A percentile compares a stretch with the other conserved stretches of the same genome.
Evolutionary conservation across 1,140 invertebrate species (phyloP).

Genomic region (Eufriesea mexicana): DNA sequence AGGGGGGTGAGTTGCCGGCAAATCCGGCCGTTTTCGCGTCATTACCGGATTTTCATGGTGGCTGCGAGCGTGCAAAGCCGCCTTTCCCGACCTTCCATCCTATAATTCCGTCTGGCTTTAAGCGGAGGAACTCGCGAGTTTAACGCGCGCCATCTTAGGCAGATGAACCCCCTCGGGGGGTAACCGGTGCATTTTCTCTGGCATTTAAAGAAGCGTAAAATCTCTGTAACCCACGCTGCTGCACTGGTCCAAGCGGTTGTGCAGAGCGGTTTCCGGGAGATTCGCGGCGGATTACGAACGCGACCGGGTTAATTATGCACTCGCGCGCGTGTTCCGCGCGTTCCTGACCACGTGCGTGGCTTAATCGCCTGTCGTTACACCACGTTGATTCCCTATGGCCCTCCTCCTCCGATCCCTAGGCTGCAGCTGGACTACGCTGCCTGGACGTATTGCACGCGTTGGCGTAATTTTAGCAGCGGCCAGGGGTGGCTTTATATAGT

Average conservation of each 20-base stretch:
- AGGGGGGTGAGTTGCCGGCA: neutral
- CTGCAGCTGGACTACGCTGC: too few species aligned
- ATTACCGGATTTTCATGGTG: conserved; percentile 48
- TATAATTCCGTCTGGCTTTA: conserved; percentile 27
- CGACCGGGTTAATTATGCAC: neutral
- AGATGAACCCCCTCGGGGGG: neutral
- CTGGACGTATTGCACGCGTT: too few species aligned
- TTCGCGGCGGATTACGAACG: neutral
- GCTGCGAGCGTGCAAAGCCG: conserved; percentile 20
- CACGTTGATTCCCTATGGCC: neutral
- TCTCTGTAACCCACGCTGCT: neutral
- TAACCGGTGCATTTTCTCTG: neutral
- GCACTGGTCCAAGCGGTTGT: neutral
- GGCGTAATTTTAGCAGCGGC: too few species aligned
- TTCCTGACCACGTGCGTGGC: neutral
- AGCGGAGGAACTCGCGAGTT: conserved; percentile 23
- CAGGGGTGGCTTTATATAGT: too few species aligned
- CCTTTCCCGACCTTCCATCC: neutral
- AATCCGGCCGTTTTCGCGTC: conserved; percentile 47
- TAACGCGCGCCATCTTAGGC: conserved; percentile 7
- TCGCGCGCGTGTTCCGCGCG: neutral
- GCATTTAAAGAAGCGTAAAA: neutral
- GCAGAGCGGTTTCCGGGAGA: neutral
- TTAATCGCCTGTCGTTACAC: neutral
- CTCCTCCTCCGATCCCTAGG: too few species aligned